Evolutionary conservation across 2,797 vertebrate genomes (phyloP).

Genomic region (Eidolon dupreanum): DNA sequence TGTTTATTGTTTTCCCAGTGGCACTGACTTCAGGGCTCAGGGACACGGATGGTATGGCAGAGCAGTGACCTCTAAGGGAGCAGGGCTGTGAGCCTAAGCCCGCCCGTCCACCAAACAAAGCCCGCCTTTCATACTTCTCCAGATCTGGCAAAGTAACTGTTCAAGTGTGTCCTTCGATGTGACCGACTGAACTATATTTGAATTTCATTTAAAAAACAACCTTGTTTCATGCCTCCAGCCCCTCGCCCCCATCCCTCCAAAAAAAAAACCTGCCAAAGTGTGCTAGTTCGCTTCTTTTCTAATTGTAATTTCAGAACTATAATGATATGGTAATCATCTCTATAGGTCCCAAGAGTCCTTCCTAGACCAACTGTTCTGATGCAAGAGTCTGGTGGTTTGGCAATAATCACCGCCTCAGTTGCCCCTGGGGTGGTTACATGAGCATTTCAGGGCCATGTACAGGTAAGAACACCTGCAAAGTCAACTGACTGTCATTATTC

Average conservation of each 20-base stretch:
- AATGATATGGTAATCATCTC: background rate
- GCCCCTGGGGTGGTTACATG: background rate
- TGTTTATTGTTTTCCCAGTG: background rate
- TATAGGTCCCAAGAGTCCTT: background rate
- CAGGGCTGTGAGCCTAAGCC: background rate
- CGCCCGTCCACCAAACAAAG: background rate
- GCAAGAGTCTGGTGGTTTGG: background rate
- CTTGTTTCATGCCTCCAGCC: background rate
- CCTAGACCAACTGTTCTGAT: background rate
- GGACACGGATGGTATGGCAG: background rate
- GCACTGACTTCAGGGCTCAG: background rate
- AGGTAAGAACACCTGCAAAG: background rate
- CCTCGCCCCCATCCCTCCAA: no score
- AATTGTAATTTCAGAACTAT: background rate
- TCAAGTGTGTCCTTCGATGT: background rate
- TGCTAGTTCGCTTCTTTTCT: background rate
- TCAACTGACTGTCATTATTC: background rate
- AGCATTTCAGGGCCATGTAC: background rate
- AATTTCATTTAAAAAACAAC: constrained; percentile 13
- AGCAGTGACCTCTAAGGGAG: background rate
- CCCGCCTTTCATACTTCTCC: background rate
- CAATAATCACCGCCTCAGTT: background rate
- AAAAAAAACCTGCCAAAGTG: background rate
- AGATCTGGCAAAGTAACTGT: background rate
- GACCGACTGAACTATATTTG: background rate